Evolutionary conservation across 2,797 vertebrate genomes (phyloP), one percentile per base, ranked within the genome.

Genomic region (Artibeus lituratus): DNA sequence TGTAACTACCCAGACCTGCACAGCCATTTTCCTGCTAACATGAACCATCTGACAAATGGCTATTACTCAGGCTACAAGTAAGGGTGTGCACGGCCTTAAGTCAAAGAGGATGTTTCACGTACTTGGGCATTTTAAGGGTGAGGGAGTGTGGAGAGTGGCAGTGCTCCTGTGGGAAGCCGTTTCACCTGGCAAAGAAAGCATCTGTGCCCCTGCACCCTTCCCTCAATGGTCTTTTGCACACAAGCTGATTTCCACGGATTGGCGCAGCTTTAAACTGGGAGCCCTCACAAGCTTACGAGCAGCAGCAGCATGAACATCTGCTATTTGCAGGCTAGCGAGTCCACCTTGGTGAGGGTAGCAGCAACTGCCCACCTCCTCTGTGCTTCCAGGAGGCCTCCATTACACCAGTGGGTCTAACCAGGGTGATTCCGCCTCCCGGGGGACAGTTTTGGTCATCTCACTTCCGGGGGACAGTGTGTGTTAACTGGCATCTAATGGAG

Each of bases 11-110:
- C 35, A 42, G 37, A 18, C 62, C 42, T 51, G 11, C 65, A 73
- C 0, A 5, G 29, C 35, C 32, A 29, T 35, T 32, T 32, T 73
- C 49, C 47, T 70, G 32, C 76, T 85, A 72, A 62, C 9, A 70
- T 21, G 80, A 90, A 74, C 55, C 57, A 53, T 69, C 37, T 93
- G 87, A 69, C 82, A 73, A 89, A 89, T 69, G 62, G 67, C 35
- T 24, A 84, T 26, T 9, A 24, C 70, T 70, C 9, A 89, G 89
- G 24, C 53, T 74, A 76, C 4, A 35, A 35, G 51, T 24, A 42
- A 42, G n/a, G 22, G 32, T 55, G 39, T 39, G 77, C 37, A 9
- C 5, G 62, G 76, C 8, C 70, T 72, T 15, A 47, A 6, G 26
- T 51, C 67, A 85, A 81, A 55, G 37, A 0, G 44, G 70, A 53